These are phyloP conservation scores for Drosophila mayaguana DNA, from an alignment of 2,888 invertebrate species.

Conservation along the genomic window DNA sequence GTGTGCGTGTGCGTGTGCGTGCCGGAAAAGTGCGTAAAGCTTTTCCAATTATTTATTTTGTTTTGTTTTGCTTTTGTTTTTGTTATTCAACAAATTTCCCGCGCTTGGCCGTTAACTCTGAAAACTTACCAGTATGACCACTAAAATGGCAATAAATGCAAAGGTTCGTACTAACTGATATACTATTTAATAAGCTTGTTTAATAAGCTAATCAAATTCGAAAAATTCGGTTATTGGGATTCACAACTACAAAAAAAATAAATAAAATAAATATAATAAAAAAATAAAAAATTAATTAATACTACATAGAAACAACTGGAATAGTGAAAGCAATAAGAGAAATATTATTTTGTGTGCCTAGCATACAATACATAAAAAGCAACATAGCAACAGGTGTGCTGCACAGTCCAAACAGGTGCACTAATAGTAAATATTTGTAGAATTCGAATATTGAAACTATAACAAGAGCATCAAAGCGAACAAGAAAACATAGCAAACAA, in stretches of 20 bases:
- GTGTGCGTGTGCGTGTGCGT: constrained; percentile 20
- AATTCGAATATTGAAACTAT: neutral
- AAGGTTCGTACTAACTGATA: constrained; percentile 67
- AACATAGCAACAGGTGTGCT: neutral
- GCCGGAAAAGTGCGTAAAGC: constrained; percentile 51
- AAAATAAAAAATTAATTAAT: too few relatives aligned
- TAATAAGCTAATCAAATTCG: neutral
- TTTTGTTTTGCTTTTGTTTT: constrained; percentile 23
- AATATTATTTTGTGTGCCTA: neutral
- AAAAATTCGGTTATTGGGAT: too few relatives aligned
- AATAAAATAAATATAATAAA: too few relatives aligned
- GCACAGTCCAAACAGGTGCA: neutral
- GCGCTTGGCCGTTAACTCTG: constrained; percentile 5
- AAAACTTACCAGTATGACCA: constrained; percentile 67
- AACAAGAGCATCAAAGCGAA: neutral
- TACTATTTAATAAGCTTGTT: neutral
- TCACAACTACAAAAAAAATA: too few relatives aligned
- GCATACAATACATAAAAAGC: neutral
- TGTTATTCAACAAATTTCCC: constrained; percentile 14
- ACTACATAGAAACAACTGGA: constrained; percentile 2
- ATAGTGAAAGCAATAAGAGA: neutral
- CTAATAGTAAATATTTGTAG: neutral
- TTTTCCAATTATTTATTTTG: constrained; percentile 29
- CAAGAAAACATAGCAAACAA: neutral
- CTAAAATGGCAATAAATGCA: constrained; percentile 83